phyloP scores from a whole-genome alignment of 2,797 vertebrate species.

The Eurystomus glaucurus region DNA sequence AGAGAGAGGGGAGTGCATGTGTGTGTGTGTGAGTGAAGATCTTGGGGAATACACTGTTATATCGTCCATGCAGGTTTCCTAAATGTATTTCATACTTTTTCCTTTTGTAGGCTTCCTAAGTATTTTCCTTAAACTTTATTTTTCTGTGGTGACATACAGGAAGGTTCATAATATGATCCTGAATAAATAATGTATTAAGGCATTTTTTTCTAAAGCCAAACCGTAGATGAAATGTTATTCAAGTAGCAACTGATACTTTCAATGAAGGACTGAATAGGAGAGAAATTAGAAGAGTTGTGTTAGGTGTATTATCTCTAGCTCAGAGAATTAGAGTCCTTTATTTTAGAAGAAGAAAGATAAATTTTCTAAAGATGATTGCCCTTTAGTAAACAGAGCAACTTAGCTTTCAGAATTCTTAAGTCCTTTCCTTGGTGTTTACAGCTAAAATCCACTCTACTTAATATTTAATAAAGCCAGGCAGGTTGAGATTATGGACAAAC shows the following conservation, averaged over 20 bases:
- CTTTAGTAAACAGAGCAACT: neutral
- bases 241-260: neutral
- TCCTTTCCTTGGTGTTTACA: neutral
- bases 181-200: neutral
- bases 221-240: neutral
- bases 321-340: neutral
- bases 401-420: neutral
- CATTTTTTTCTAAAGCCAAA: neutral
- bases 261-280: neutral
- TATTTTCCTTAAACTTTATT: neutral
- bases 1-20: neutral
- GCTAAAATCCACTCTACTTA: neutral
- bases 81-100: neutral
- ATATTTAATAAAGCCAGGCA: neutral
- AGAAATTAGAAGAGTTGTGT: neutral
- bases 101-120: neutral
- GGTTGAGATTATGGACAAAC: neutral
- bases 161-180: neutral
- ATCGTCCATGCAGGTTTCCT: neutral
- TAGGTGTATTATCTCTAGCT: neutral
- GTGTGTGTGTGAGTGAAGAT: accelerated
- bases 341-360: neutral
- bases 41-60: neutral
- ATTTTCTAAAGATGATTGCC: neutral
- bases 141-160: neutral